Evolutionary conservation across 64 coral and sea anemone genomes (phyloP).

Genomic region (Dendronephthya gigantea): DNA sequence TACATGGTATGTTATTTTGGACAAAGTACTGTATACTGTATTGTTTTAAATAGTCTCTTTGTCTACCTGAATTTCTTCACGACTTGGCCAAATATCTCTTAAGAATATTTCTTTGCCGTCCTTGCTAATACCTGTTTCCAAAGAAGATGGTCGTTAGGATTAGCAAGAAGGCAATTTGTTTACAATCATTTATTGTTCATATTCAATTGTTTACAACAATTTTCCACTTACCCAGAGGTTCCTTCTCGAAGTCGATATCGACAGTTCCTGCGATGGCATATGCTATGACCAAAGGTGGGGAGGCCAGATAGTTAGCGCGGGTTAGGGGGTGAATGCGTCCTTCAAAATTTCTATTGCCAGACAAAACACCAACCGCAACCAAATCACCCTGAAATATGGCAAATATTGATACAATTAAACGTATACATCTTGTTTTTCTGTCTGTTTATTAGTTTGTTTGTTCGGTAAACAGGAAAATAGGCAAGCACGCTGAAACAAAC

Average conservation of each 20-base stretch:
- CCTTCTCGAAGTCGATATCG: slow-evolving; percentile 83
- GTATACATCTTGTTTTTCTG: no score
- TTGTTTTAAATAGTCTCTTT: no score
- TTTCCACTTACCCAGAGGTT: slow-evolving; percentile 53
- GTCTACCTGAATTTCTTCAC: slow-evolving; percentile 96
- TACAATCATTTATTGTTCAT: no score
- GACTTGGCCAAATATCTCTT: slow-evolving; percentile 85
- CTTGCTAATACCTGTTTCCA: slow-evolving; percentile 53
- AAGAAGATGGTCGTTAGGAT: neutral
- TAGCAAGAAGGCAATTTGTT: neutral
- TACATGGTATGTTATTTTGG: no score
- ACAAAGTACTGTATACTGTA: no score
- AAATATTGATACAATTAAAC: neutral
- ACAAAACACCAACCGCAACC: slow-evolving; percentile 69
- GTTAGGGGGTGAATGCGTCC: slow-evolving; percentile 89
- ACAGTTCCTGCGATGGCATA: slow-evolving; percentile 92
- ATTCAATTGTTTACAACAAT: no score
- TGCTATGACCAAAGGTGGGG: slow-evolving; percentile 83
- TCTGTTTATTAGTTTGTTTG: no score
- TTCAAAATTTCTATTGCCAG: slow-evolving; percentile 94
- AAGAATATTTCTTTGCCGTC: slow-evolving; percentile 80
- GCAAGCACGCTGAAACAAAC: no score
- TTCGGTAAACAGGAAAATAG: no score
- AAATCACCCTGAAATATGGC: slow-evolving; percentile 63
- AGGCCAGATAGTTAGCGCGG: slow-evolving; percentile 87